phyloP scores from a whole-genome alignment of 2,113 vertebrate species.

The Lates calcarifer region DNA sequence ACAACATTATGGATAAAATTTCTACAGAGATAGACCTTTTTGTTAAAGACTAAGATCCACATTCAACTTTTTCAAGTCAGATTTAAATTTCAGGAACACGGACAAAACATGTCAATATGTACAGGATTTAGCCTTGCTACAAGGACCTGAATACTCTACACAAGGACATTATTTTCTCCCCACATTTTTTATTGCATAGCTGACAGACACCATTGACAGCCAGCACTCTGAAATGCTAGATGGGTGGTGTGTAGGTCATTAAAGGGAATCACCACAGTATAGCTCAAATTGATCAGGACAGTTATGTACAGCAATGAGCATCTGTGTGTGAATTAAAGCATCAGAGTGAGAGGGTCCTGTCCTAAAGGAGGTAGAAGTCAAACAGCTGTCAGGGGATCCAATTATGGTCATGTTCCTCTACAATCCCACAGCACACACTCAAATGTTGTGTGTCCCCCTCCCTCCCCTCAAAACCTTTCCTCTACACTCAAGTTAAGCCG shows the following conservation, averaged over 20 bases:
- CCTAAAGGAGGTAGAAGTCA: constrained; percentile 60
- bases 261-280: constrained; percentile 44
- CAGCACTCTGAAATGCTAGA: constrained; percentile 9
- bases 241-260: constrained; percentile 46
- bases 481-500: constrained; percentile 55
- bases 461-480: constrained; percentile 25
- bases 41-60: no score
- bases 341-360: constrained; percentile 40
- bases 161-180: not conserved
- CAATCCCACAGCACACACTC: constrained; percentile 30
- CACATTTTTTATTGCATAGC: not conserved
- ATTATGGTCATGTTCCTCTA: constrained; percentile 68
- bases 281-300: constrained; percentile 36
- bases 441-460: constrained; percentile 30
- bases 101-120: not conserved
- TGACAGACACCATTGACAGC: constrained; percentile 12
- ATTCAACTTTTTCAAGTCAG: not conserved
- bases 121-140: not conserved
- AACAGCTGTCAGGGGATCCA: constrained; percentile 72
- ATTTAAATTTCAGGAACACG: not conserved
- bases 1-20: no score
- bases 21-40: no score
- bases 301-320: constrained; percentile 52
- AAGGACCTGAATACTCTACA: not conserved
- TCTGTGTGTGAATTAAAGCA: constrained; percentile 46